phyloP scores from a whole-genome alignment of 2,888 invertebrate species.

The Cistogaster globosa region DNA sequence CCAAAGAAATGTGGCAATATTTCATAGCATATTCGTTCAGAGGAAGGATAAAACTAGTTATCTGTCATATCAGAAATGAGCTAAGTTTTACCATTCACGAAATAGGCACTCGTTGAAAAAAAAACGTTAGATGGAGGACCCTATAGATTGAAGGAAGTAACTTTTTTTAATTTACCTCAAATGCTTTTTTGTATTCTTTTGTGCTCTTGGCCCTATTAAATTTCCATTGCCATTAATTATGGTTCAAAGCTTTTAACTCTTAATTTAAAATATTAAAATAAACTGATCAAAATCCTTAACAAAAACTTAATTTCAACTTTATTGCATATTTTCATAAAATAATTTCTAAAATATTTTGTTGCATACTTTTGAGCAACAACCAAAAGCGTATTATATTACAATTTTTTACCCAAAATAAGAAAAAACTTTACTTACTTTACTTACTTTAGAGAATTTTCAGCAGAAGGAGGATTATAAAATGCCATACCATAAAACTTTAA shows the following conservation, averaged over 20 bases:
- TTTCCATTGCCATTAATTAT: neutral
- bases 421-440: neutral
- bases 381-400: neutral
- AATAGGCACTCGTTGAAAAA: too few relatives aligned
- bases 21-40: too few relatives aligned
- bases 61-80: too few relatives aligned
- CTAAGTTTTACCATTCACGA: too few relatives aligned
- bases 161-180: too few relatives aligned
- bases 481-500: too few relatives aligned
- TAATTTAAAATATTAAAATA: slow-evolving; percentile 16
- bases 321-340: slow-evolving; percentile 38
- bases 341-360: slow-evolving; percentile 29
- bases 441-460: neutral
- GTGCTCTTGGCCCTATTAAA: too few relatives aligned
- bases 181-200: too few relatives aligned
- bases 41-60: too few relatives aligned
- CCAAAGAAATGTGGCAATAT: too few relatives aligned
- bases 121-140: too few relatives aligned
- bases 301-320: slow-evolving; percentile 14
- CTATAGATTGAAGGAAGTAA: too few relatives aligned
- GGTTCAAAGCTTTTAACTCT: slow-evolving; percentile 4
- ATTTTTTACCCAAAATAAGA: neutral
- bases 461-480: neutral
- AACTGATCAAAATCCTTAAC: neutral
- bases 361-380: slow-evolving; percentile 40